Evolutionary conservation across 2,888 invertebrate genomes (phyloP), one percentile per base, ranked within the genome.

Genomic region (Apocheima hispidaria): DNA sequence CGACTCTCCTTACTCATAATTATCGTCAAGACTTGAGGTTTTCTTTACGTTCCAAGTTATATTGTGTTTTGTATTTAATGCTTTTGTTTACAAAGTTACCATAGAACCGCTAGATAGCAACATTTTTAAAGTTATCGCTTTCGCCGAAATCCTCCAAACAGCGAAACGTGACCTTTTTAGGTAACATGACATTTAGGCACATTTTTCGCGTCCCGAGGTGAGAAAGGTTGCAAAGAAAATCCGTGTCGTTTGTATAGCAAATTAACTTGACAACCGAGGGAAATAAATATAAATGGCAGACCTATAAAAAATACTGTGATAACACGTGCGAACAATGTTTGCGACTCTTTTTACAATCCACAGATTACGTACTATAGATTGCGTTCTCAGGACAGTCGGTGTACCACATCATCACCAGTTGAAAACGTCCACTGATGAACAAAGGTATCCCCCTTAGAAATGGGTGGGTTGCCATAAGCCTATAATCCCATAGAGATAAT

Each of bases 241-340:
- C 74, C 75, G 62, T 65, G 70, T 72, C 75, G 73, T 79, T 79
- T 79, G 70, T 77, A 71, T 73, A 73, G 66, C 69, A 76, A 76
- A 77, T 82, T 76, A 79, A 76, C 72, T 74, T 66, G 75, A 74
- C 63, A 65, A 60, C 50, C 58, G 53, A 53, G 36, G 60, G 65
- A 70, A 66, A 54, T 35, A 46, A 46, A 40, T 26, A 40, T 20
- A 35, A 10, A 23, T 28, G 36, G 35, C 28, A 2, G 20, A 28
- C 26, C 2, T 38, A 38, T 51, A 38, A 35, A 35, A 36, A 18
- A 14, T 5, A 23, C 14, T 12, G 35, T 18, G 41, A 50, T 30
- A 58, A 16, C 58, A 35, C 44, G 16, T 33, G 46, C 30, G 36
- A 20, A 7, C 4, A 46, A 51, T 59, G 21, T 52, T 38, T 12